Evolutionary conservation across 2,888 invertebrate species (phyloP).

Genomic region (Coenonympha glycerion): DNA sequence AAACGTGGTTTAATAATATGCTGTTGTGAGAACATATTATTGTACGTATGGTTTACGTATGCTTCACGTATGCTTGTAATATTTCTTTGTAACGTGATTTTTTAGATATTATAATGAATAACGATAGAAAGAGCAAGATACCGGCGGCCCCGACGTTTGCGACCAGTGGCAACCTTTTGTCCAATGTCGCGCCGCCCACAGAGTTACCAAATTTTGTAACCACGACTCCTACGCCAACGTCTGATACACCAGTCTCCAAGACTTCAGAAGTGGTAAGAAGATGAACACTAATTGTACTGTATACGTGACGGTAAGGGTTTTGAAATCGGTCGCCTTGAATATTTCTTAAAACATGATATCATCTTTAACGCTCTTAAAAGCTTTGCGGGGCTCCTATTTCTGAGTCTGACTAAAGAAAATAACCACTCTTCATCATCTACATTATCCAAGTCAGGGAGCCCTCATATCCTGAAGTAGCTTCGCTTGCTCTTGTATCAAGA

Average conservation of each 20-base stretch:
- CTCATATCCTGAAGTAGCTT: too few relatives aligned
- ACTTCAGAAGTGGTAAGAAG: constrained; percentile 30
- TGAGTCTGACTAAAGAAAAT: too few relatives aligned
- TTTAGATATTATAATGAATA: constrained; percentile 36
- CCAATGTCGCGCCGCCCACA: constrained; percentile 81
- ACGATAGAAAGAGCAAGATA: constrained; percentile 55
- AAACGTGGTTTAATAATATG: not conserved
- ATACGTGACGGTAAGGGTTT: too few relatives aligned
- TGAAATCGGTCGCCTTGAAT: too few relatives aligned
- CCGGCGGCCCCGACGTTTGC: constrained; percentile 66
- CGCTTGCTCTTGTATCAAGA: too few relatives aligned
- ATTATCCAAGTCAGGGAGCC: too few relatives aligned
- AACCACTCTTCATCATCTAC: too few relatives aligned
- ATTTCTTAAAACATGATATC: too few relatives aligned
- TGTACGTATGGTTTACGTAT: too few relatives aligned
- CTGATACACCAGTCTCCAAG: constrained; percentile 11
- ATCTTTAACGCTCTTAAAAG: too few relatives aligned
- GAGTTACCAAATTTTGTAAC: constrained; percentile 80
- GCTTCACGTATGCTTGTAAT: not conserved
- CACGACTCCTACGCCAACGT: constrained; percentile 35
- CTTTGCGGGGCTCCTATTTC: too few relatives aligned
- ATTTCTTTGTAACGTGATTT: not conserved
- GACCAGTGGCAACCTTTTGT: constrained; percentile 73
- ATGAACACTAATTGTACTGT: too few relatives aligned
- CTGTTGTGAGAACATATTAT: not conserved